Conservation (phyloP, 2,797 vertebrate species). For the Notolepis coatsorum region DNA sequence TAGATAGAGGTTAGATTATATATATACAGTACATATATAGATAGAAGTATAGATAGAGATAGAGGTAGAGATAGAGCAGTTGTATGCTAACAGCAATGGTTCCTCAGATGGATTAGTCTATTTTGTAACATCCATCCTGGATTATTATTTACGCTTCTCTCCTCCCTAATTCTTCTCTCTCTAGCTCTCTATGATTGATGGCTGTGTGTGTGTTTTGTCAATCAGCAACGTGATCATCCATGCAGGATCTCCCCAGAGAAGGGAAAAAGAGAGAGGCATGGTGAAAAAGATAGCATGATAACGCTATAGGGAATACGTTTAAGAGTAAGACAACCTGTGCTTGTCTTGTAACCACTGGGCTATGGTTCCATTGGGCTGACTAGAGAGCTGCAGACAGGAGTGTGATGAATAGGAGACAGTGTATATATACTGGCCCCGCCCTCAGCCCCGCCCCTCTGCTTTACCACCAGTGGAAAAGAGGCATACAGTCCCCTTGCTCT, state of each 20-base stretch:
- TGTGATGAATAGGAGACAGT: too few species aligned
- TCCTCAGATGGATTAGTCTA: neutral
- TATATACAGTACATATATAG: too few species aligned
- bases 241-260: constrained; percentile 24
- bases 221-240: constrained; percentile 48
- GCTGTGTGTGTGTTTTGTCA: constrained; percentile 40
- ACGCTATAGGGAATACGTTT: neutral
- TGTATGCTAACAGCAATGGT: constrained; percentile 15
- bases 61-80: neutral
- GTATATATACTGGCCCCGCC: neutral
- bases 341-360: neutral
- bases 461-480: neutral
- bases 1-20: neutral
- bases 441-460: too few species aligned
- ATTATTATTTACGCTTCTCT: constrained; percentile 16
- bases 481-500: constrained; percentile 5
- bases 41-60: constrained; percentile 17
- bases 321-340: neutral
- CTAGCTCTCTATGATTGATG: neutral
- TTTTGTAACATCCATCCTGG: neutral
- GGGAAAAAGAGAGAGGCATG: neutral
- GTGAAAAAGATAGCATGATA: neutral
- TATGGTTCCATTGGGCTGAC: too few species aligned
- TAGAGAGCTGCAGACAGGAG: neutral
- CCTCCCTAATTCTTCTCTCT: constrained; percentile 18